Conservation (phyloP, 2,797 vertebrate genomes). For the Sebastes dallii region DNA sequence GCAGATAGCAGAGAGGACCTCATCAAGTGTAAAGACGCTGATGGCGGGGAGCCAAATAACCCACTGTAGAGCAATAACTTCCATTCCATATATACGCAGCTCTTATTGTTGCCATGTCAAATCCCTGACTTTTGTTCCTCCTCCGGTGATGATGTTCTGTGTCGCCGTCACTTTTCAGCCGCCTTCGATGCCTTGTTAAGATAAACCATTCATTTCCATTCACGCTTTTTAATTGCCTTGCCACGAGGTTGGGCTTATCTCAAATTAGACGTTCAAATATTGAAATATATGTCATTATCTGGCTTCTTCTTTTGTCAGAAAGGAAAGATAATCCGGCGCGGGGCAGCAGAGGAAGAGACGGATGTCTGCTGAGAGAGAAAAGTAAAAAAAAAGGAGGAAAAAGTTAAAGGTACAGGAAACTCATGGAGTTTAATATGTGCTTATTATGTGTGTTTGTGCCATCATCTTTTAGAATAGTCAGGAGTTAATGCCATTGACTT, state of each 20-base stretch:
- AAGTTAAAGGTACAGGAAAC: not conserved
- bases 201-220: constrained; percentile 44
- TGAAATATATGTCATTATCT: constrained; percentile 55
- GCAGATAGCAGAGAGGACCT: constrained; percentile 71
- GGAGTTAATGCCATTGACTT: not conserved
- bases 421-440: not conserved
- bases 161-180: not conserved
- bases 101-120: constrained; percentile 18
- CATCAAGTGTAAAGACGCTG: constrained; percentile 61
- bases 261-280: constrained; percentile 41
- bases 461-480: not conserved
- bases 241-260: constrained; percentile 48
- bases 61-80: constrained; percentile 2
- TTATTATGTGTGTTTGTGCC: not conserved
- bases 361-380: not conserved
- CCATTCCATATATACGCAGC: not conserved
- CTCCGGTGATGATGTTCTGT: constrained; percentile 13
- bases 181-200: constrained; percentile 31
- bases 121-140: constrained; percentile 3
- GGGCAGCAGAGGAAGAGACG: not conserved
- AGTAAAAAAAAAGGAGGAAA: not conserved
- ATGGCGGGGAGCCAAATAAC: constrained; percentile 26
- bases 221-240: constrained; percentile 50
- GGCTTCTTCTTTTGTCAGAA: constrained; percentile 4
- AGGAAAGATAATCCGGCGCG: constrained; percentile 2